phyloP scores from a whole-genome alignment of 2,113 vertebrate genomes.

The Dolichallabes microphthalmus region DNA sequence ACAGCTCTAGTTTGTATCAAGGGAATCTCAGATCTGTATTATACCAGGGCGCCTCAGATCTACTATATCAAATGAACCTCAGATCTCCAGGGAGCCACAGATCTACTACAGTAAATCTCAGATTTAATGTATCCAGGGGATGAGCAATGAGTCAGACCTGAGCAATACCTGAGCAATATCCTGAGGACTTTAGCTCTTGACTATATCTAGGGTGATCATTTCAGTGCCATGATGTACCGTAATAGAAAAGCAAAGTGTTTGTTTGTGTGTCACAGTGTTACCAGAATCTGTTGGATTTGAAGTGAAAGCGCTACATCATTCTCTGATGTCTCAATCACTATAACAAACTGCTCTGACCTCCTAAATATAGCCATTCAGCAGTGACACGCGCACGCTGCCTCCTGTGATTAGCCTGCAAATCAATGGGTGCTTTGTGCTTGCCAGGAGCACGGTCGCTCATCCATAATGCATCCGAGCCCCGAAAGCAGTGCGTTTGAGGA shows the following conservation, averaged over 20 bases:
- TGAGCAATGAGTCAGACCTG: neutral
- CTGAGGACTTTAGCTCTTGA: neutral
- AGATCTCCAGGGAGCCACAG: neutral
- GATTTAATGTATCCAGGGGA: neutral
- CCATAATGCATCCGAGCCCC: conserved; percentile 69
- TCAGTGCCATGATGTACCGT: neutral
- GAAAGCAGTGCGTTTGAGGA: conserved; percentile 62
- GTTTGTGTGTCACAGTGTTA: neutral
- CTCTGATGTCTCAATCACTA: conserved; percentile 3
- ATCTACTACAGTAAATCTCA: neutral
- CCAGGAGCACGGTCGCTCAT: conserved; percentile 61
- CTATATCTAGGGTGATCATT: neutral
- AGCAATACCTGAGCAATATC: neutral
- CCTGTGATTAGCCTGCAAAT: conserved; percentile 71
- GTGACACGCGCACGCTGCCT: conserved; percentile 57
- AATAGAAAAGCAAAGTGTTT: neutral
- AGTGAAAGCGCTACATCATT: conserved; percentile 12
- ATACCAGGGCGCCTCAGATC: neutral
- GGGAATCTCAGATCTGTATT: neutral
- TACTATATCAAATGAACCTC: neutral
- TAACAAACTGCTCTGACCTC: conserved; percentile 43
- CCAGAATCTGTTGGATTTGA: conserved; percentile 4
- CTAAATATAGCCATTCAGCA: conserved; percentile 56
- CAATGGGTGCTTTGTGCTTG: conserved; percentile 65
- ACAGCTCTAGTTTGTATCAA: neutral